Base-by-base conservation (phyloP, 2,888 invertebrate species). In the Syritta pipiens region DNA sequence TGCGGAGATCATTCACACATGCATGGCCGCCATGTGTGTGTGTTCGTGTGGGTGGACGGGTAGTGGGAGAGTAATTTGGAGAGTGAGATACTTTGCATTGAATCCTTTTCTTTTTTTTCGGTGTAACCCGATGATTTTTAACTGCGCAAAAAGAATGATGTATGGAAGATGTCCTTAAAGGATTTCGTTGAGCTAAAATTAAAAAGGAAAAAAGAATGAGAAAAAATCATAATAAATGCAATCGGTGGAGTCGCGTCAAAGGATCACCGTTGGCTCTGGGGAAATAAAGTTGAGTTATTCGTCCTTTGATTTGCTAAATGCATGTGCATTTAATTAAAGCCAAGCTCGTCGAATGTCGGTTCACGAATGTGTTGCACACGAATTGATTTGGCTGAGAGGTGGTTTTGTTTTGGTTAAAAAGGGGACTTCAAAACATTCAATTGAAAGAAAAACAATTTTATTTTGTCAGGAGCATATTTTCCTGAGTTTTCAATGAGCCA, bases 1-100 rank as follows among this genome's bases (percentile, higher is more conserved):
- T 35, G 35, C 9, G 20, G 10, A 37, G 59, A 68, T 68, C 40
- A 60, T 69, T 69, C 59, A 69, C 69, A 69, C 69, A 69, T 69
- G 51, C 69, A 60, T 42, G 20, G 4, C n/a, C n/a, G 37, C 17
- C 37, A 9, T 17, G 37, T 37, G 19, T 30, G 12, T 42, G 20
- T 42, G 10, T 28, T 24, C 1, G 12, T 3, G 24, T 7, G 35
- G 22, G 32, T 6, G 35, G n/a, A n/a, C 10, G 35, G 17, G 30
- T 9, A 1, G 30, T 19, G 10, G 24, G 51, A 42, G 22, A 22
- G 7, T 26, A 37, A 17, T 28, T 62, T 49, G 35, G 17, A 24
- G 51, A 42, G 49, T 44, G 51, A 59, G 24, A 59, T 59, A 49
- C 59, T 68, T 59, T 49, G 40, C 30, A 42, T 60, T 59, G 59